A percentile compares a stretch with the other conserved stretches of the same genome.
These are phyloP conservation scores for Diarsia brunnea DNA, from an alignment of 2,888 invertebrate species.

Conservation along the genomic window DNA sequence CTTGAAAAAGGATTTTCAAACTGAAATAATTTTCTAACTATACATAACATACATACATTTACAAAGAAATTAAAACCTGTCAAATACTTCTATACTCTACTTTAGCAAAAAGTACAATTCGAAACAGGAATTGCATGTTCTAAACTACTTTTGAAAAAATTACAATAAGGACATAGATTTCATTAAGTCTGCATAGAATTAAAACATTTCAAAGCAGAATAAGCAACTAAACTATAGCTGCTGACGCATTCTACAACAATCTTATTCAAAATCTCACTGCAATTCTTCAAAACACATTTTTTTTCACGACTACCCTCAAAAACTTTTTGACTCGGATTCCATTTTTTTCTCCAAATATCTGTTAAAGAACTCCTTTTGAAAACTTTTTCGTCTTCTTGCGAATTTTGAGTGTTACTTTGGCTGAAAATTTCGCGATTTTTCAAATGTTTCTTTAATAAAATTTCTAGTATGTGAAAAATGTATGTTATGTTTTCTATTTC, in stretches of 20 bases:
- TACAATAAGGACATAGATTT: background rate
- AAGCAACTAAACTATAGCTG: conserved; percentile 82
- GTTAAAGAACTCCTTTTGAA: conserved; percentile 78
- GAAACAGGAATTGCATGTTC: too few species aligned
- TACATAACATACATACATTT: background rate
- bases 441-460: conserved; percentile 74
- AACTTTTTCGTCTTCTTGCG: conserved; percentile 71
- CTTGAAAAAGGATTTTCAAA: conserved; percentile 31
- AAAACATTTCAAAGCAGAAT: conserved; percentile 83
- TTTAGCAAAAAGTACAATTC: background rate
- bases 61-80: background rate
- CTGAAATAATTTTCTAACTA: conserved; percentile 10
- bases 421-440: conserved; percentile 61
- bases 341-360: conserved; percentile 84
- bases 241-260: conserved; percentile 81
- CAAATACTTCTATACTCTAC: background rate
- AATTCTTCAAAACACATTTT: conserved; percentile 73
- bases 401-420: conserved; percentile 65
- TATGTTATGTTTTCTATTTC: conserved; percentile 79
- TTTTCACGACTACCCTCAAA: conserved; percentile 69
- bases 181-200: conserved; percentile 81
- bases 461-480: conserved; percentile 80
- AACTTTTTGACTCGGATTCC: conserved; percentile 76
- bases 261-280: conserved; percentile 80
- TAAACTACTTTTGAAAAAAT: too few species aligned